A percentile compares a stretch with the other conserved stretches of the same genome.
These are phyloP conservation scores for Eutrigla gurnardus DNA, from an alignment of 2,797 vertebrate genomes.

Conservation along the genomic window DNA sequence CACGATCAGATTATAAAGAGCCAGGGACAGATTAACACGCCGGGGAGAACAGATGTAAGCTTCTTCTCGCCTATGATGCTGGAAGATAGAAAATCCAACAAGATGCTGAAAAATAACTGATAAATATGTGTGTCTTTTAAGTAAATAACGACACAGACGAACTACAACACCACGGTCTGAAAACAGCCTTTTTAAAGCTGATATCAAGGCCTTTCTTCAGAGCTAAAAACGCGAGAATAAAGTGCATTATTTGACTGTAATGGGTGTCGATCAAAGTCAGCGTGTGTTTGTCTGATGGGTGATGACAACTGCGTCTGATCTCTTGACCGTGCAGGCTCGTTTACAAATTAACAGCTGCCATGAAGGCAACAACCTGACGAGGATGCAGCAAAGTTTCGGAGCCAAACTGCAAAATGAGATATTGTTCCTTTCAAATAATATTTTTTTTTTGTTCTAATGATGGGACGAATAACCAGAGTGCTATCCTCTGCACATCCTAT, in stretches of 20 bases:
- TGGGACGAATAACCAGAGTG: neutral
- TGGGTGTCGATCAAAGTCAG: conserved; percentile 63
- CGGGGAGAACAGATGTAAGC: conserved; percentile 66
- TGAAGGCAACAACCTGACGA: conserved; percentile 17
- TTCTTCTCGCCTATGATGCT: conserved; percentile 61
- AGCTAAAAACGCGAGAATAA: neutral
- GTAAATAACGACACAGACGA: neutral
- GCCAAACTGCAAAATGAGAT: neutral
- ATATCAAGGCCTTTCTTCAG: neutral
- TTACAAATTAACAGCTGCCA: conserved; percentile 74
- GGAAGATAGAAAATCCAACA: neutral
- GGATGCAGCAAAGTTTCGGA: conserved; percentile 42
- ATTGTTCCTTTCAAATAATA: neutral
- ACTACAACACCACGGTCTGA: neutral
- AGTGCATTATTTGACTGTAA: conserved; percentile 22
- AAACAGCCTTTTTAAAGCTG: neutral
- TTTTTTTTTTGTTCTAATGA: neutral
- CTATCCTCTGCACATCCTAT: neutral
- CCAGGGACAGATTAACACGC: conserved; percentile 52
- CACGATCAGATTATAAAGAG: conserved; percentile 69
- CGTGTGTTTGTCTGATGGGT: conserved; percentile 58
- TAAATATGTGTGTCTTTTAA: neutral
- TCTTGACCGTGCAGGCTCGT: conserved; percentile 63
- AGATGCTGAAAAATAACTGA: conserved; percentile 4
- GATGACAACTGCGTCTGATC: conserved; percentile 79